Conservation (phyloP, 1,140 invertebrate species). For the Pentalonia nigronervosa region DNA sequence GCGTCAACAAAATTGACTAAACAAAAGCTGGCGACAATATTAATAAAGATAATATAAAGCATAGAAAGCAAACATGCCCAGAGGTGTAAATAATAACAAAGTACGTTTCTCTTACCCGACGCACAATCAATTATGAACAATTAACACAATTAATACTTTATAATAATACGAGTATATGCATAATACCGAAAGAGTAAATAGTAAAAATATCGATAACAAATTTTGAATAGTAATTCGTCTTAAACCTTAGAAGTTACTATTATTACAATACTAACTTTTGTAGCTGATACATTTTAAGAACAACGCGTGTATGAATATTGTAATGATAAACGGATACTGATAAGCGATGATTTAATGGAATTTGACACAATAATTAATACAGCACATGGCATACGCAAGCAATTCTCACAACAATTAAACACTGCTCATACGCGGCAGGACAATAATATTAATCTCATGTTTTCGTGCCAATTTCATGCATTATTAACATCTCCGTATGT, state of each 20-base stretch:
- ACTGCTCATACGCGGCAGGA: neutral
- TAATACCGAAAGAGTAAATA: neutral
- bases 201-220: neutral
- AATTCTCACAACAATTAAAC: neutral
- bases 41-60: neutral
- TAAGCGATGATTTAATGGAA: neutral
- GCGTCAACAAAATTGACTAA: neutral
- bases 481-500: neutral
- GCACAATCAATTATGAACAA: neutral
- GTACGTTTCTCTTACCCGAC: neutral
- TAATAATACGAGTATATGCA: neutral
- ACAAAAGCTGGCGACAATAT: neutral
- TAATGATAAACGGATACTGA: neutral
- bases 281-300: neutral
- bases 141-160: neutral
- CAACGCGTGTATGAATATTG: neutral
- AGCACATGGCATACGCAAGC: neutral
- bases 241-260: neutral
- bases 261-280: neutral
- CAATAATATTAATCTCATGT: neutral
- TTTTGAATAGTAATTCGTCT: neutral
- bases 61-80: neutral
- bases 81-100: neutral
- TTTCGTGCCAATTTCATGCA: neutral
- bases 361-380: neutral